These are phyloP conservation scores for Muricea muricata DNA, from an alignment of 92 coral and sea anemone genomes.

Conservation along the genomic window DNA sequence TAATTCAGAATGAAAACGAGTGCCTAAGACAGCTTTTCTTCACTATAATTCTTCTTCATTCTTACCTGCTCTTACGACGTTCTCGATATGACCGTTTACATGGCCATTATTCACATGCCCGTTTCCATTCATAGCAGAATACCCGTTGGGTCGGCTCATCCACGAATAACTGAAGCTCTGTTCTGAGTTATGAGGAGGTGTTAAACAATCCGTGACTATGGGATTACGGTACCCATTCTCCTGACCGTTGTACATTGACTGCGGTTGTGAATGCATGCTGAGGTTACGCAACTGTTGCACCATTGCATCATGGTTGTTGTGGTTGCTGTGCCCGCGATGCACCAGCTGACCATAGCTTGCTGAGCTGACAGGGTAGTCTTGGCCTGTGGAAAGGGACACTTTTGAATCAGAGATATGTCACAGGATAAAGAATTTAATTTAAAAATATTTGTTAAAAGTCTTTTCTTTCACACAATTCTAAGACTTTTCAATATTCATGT, in stretches of 20 bases:
- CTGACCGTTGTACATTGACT: slow-evolving; percentile 29
- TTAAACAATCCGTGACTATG: slow-evolving; percentile 27
- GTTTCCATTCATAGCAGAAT: slow-evolving; percentile 35
- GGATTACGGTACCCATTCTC: slow-evolving; percentile 23
- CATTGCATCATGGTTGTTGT: slow-evolving; percentile 25
- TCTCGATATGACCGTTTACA: slow-evolving; percentile 36
- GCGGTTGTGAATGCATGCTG: slow-evolving; percentile 12
- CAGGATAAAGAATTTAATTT: no score
- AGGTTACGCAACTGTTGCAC: slow-evolving; percentile 43
- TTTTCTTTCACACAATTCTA: no score
- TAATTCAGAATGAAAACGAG: no score
- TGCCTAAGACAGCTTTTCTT: no score
- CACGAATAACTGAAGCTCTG: slow-evolving; percentile 30
- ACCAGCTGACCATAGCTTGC: slow-evolving; percentile 30
- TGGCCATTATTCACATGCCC: slow-evolving; percentile 38
- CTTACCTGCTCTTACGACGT: slow-evolving; percentile 35
- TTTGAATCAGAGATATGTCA: not conserved
- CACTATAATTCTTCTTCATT: no score
- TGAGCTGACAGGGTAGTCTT: slow-evolving; percentile 17
- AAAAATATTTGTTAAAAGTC: no score
- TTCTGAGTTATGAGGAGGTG: slow-evolving; percentile 34
- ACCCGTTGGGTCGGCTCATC: slow-evolving; percentile 12
- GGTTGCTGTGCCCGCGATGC: slow-evolving; percentile 40
- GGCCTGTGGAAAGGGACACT: slow-evolving; percentile 4
- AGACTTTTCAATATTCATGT: no score